Conservation (phyloP, 2,888 invertebrate genomes). For the Caenorhabditis sp. region DNA sequence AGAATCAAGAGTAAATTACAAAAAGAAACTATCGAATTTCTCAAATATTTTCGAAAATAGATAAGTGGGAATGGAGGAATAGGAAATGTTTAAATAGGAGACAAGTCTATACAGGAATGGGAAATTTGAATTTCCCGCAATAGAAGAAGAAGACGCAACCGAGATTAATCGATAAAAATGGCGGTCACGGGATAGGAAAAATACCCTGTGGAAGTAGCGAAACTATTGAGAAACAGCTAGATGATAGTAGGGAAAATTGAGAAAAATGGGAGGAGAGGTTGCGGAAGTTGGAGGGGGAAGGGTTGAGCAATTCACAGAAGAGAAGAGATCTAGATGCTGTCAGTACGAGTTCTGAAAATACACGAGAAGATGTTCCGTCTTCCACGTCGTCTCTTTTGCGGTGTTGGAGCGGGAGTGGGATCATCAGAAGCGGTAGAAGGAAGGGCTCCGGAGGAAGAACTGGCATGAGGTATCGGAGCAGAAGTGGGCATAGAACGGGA, state of each 20-base stretch:
- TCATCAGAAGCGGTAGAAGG: not conserved
- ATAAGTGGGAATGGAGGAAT: not conserved
- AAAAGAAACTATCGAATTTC: not conserved
- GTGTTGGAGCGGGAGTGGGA: not conserved
- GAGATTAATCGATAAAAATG: not conserved
- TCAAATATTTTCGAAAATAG: not conserved
- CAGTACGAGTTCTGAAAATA: slow-evolving; percentile 29
- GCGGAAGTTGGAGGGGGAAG: not conserved
- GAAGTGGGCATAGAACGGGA: slow-evolving; percentile 42
- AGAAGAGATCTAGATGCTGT: slow-evolving; percentile 2
- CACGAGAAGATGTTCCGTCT: slow-evolving; percentile 27
- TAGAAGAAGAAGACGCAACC: not conserved
- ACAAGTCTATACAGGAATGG: not conserved
- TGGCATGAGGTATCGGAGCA: slow-evolving; percentile 12
- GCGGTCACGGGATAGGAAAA: not conserved
- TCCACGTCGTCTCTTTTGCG: not conserved
- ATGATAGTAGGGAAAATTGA: not conserved
- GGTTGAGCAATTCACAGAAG: not conserved
- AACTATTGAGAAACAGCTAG: not conserved
- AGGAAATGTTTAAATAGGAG: no score
- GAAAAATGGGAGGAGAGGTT: not conserved
- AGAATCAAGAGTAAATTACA: not conserved
- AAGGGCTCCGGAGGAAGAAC: not conserved
- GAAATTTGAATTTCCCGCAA: not conserved
- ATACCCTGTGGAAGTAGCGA: not conserved